A percentile compares a stretch with the other conserved stretches of the same genome.
Conservation (phyloP, 92 coral and sea anemone genomes). For the Ricordea florida region DNA sequence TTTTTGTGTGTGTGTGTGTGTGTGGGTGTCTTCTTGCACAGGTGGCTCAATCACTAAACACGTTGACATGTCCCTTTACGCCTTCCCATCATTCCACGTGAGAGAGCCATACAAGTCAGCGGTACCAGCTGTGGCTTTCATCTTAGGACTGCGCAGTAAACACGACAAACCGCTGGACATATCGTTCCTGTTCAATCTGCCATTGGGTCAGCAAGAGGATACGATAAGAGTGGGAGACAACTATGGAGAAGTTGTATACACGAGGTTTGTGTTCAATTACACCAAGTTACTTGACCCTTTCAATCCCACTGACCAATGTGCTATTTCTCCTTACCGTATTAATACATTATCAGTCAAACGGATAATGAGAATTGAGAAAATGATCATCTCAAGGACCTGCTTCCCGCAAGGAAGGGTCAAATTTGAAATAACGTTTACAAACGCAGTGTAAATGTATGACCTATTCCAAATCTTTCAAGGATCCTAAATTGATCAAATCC, state of each 20-base stretch:
- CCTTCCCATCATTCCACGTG: slow-evolving; percentile 80
- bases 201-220: slow-evolving; percentile 86
- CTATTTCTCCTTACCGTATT: too few species aligned
- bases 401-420: too few species aligned
- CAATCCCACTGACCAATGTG: too few species aligned
- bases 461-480: too few species aligned
- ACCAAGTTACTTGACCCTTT: too few species aligned
- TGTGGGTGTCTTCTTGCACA: background rate
- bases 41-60: slow-evolving; percentile 67
- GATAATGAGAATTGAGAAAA: too few species aligned
- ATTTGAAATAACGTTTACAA: too few species aligned
- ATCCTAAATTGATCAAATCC: too few species aligned
- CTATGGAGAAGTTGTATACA: slow-evolving; percentile 86
- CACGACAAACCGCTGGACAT: slow-evolving; percentile 48
- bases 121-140: slow-evolving; percentile 87
- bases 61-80: slow-evolving; percentile 76
- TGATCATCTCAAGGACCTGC: too few species aligned
- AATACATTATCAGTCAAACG: too few species aligned
- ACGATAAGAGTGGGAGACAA: slow-evolving; percentile 81
- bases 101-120: slow-evolving; percentile 78
- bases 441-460: too few species aligned
- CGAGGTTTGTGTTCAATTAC: slow-evolving; percentile 64
- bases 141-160: slow-evolving; percentile 65
- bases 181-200: slow-evolving; percentile 80
- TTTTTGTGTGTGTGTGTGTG: too few species aligned